Evolutionary conservation across 2,113 vertebrate genomes (phyloP), one percentile per base, ranked within the genome.

Genomic region (Ictidomys tridecemlineatus): DNA sequence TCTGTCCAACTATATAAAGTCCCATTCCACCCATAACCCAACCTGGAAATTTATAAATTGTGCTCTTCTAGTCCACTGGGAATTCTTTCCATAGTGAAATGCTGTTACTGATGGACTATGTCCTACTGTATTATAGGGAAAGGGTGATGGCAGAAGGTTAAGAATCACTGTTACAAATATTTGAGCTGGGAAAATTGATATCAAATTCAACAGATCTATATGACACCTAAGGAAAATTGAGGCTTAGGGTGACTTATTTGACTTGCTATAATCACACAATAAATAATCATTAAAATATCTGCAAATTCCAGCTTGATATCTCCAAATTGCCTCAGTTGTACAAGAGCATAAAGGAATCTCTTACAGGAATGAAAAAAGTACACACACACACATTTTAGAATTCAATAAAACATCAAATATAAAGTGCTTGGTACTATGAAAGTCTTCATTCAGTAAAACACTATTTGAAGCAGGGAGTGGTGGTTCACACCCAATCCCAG

Each of bases 281-380:
- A 58, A 91, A 83, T 28, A 92, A 85, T 79, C 67, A 93, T 37
- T 85, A 97, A 94, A 79, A 85, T 12, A 26, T 67, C 63, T 91
- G 88, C 65, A 79, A 88, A 69, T 89, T 24, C 58, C 58, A 89
- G n/a, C 72, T 94, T 84, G 28, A 89, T 18, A 22, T 61, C 69
- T 87, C 63, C 78, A 91, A 91, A 84, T n/a, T 56, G 84, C 28
- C 26, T 93, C 63, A 95, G 34, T 58, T 67, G 39, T 24, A 91
- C 91, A 94, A 94, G 39, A 91, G 2, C 84, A 82, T 22, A 76
- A 76, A 82, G 22, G 67, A 14, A 78, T 32, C 34, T 83, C 77
- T 85, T 79, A 45, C 1, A 94, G 56, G 56, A 58, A 58, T 58
- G 56, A 22, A 58, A 58, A 58, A 58, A 8, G 22, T 6, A 58